A percentile compares a stretch with the other conserved stretches of the same genome.
Evolutionary conservation across 2,113 vertebrate genomes (phyloP).

Genomic region (Odocoileus hemionus): DNA sequence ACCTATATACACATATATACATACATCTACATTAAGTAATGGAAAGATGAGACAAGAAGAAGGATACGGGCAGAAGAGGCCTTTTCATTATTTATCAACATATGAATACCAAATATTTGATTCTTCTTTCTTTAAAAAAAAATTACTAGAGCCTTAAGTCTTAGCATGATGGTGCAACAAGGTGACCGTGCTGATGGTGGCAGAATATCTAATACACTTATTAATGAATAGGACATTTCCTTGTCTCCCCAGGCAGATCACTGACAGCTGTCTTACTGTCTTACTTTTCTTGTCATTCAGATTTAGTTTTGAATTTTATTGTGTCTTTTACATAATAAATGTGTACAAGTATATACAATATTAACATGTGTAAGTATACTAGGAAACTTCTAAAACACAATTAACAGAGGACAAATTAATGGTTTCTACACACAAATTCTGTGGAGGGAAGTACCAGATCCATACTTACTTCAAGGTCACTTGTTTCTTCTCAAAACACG

Average conservation of each 20-base stretch:
- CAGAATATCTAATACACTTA: neutral
- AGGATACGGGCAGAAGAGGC: neutral
- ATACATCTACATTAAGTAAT: neutral
- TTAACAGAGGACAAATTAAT: neutral
- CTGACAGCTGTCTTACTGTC: neutral
- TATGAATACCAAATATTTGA: neutral
- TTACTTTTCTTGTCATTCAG: neutral
- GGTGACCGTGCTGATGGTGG: neutral
- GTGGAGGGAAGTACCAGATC: neutral
- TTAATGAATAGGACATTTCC: neutral
- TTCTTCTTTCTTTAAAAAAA: slow-evolving; percentile 39
- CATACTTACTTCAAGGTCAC: neutral
- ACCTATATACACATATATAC: neutral
- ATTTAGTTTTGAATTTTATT: neutral
- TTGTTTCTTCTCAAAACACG: slow-evolving; percentile 1
- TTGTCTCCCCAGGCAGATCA: neutral
- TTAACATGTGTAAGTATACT: neutral
- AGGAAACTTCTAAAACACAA: slow-evolving; percentile 29
- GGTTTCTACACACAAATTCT: neutral
- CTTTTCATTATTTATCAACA: neutral
- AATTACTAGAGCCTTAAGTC: neutral
- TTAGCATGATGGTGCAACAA: neutral
- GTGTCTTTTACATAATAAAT: neutral
- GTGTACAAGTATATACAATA: neutral
- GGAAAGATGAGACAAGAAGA: neutral